Evolutionary conservation across 2,113 vertebrate species (phyloP).

Genomic region (Pelmatolapia mariae): DNA sequence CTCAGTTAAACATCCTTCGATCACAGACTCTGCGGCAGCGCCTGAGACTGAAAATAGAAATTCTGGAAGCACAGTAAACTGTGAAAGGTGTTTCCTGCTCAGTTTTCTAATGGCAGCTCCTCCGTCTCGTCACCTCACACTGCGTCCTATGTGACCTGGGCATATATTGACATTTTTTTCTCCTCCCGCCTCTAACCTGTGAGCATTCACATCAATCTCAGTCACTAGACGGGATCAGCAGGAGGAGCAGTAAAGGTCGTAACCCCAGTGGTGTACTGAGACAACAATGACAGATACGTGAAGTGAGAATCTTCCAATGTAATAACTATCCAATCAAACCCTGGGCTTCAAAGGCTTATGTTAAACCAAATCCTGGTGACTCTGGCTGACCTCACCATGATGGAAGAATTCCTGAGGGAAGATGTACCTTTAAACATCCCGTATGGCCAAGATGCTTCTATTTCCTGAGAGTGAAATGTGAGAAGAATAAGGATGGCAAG

Average conservation of each 20-base stretch:
- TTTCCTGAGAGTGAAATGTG: not conserved
- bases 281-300: not conserved
- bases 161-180: not conserved
- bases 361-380: not conserved
- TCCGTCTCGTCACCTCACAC: not conserved
- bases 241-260: not conserved
- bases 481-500: not conserved
- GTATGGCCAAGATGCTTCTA: not conserved
- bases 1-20: not conserved
- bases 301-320: not conserved
- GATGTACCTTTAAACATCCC: not conserved
- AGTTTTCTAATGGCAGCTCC: not conserved
- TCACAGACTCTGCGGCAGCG: not conserved
- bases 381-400: not conserved
- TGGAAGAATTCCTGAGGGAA: not conserved
- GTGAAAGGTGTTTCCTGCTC: not conserved
- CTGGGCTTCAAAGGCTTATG: not conserved
- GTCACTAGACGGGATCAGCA: not conserved
- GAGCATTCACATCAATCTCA: not conserved
- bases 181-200: not conserved
- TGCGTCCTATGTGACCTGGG: not conserved
- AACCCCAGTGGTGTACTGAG: not conserved
- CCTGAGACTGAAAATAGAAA: not conserved
- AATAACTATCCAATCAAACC: conserved; percentile 9
- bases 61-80: not conserved